Evolutionary conservation across 2,797 vertebrate genomes (phyloP).

Genomic region (Cynodonichthys magdalenae): DNA sequence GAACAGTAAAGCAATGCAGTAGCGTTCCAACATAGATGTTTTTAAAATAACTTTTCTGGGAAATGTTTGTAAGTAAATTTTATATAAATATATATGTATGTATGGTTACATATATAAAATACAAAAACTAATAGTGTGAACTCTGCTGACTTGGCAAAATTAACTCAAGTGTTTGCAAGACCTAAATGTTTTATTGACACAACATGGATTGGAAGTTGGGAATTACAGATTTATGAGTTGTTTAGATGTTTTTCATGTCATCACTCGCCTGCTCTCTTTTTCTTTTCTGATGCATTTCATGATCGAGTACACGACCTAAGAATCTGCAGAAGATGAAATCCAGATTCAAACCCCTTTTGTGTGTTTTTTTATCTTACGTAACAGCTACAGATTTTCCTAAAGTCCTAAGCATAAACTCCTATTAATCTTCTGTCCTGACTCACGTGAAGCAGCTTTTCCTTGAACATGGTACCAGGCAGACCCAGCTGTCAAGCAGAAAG

Average conservation of each 20-base stretch:
- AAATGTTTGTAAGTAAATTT: too few relatives aligned
- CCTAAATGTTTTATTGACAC: slow-evolving; percentile 28
- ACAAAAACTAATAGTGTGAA: too few relatives aligned
- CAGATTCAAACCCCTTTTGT: slow-evolving; percentile 14
- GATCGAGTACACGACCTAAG: slow-evolving; percentile 2
- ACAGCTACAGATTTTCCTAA: slow-evolving; percentile 67
- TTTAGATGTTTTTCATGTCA: slow-evolving; percentile 25
- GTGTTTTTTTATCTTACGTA: slow-evolving; percentile 58
- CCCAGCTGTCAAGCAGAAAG: slow-evolving; percentile 11
- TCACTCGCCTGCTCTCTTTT: slow-evolving; percentile 18
- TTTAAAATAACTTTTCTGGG: too few relatives aligned
- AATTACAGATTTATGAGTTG: slow-evolving; percentile 2
- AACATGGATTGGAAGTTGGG: slow-evolving; percentile 10
- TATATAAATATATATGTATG: too few relatives aligned
- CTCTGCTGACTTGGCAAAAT: slow-evolving; percentile 30
- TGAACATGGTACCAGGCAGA: slow-evolving; percentile 54
- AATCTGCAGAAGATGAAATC: background rate
- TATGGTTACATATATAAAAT: too few relatives aligned
- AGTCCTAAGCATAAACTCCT: slow-evolving; percentile 55
- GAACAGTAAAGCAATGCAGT: too few relatives aligned
- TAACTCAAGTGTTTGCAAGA: slow-evolving; percentile 29
- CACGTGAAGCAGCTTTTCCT: slow-evolving; percentile 68
- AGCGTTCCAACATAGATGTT: too few relatives aligned
- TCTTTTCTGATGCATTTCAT: background rate
- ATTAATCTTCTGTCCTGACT: slow-evolving; percentile 61